Evolutionary conservation across 2,797 vertebrate genomes (phyloP).

Genomic region (Mormyrus proboscirostris): DNA sequence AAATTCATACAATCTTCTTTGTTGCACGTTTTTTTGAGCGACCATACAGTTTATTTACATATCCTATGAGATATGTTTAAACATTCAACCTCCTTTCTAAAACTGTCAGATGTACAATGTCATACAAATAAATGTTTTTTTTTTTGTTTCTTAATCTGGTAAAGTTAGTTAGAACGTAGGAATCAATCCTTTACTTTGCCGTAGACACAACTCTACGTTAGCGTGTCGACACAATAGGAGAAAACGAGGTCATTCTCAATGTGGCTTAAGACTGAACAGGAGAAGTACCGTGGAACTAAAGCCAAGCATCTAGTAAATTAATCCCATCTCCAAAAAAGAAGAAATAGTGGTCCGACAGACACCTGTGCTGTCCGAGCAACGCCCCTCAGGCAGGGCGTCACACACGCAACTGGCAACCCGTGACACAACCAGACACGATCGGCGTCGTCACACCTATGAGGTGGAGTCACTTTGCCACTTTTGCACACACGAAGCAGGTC

Average conservation of each 20-base stretch:
- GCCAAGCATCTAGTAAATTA: slow-evolving; percentile 26
- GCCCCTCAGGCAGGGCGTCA: background rate
- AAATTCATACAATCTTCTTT: slow-evolving; percentile 29
- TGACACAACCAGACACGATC: background rate
- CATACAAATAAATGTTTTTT: slow-evolving; percentile 17
- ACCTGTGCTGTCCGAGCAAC: background rate
- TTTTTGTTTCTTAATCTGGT: background rate
- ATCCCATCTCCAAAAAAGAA: slow-evolving; percentile 8
- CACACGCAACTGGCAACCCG: background rate
- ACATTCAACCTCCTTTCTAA: slow-evolving; percentile 26
- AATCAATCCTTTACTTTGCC: slow-evolving; percentile 51
- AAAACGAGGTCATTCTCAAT: slow-evolving; percentile 31
- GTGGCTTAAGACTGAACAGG: slow-evolving; percentile 9
- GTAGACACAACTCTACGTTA: slow-evolving; percentile 51
- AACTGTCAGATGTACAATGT: slow-evolving; percentile 23
- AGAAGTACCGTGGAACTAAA: background rate
- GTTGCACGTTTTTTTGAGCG: slow-evolving; percentile 25
- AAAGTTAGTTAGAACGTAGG: slow-evolving; percentile 32
- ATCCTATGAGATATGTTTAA: slow-evolving; percentile 29
- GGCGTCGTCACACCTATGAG: slow-evolving; percentile 14
- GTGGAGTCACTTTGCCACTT: background rate
- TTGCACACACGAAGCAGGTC: background rate
- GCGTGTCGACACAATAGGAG: slow-evolving; percentile 24
- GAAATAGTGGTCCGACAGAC: background rate
- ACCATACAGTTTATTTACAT: slow-evolving; percentile 28